Base-by-base conservation (phyloP, 2,113 vertebrate species). In the Triplophysa siluroides region DNA sequence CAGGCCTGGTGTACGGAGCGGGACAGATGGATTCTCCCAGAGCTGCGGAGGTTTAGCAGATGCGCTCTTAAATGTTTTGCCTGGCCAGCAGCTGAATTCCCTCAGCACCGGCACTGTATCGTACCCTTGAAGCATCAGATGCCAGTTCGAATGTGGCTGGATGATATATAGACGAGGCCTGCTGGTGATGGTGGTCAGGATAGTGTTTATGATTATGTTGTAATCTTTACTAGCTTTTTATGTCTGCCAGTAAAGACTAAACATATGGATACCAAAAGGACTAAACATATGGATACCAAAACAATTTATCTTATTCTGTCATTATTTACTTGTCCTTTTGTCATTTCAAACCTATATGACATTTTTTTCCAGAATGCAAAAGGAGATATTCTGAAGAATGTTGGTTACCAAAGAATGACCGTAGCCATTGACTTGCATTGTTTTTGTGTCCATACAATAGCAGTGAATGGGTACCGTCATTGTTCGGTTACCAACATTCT, bases 61-160 rank as follows among this genome's bases (percentile, higher is more conserved):
- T 77, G 62, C 8, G 45, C 45, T 65, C 11, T 65, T 64, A 65
- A 77, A 77, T 66, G 58, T 75, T 64, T 77, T 50, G 75, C 61
- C 26, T 64, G 75, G 24, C 75, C 45, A 77, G 62, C 62, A 65
- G 61, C 24, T 65, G 58, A 26, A 8, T 16, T 75, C 58, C 41
- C 72, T 75, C 12, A 24, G 21, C 45, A 61, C 2, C 38, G 4
- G 2, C 43, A 76, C 61, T 52, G 26, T 76, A 13, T 54, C 14
- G 10, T 54, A 62, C 47, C 62, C 75, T 77, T 77, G 75, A 76
- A 76, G 56, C 56, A 24, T 61, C 56, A 18, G 71, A 62, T 43
- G 38, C 13, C n/a, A 62, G 16, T 14, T 75, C 61, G 38, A 21
- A 45, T 58, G 11, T 47, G 14, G 61, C 56, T 24, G 56, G 9